phyloP scores from a whole-genome alignment of 2,797 vertebrate species.

The Aphelocoma californica region DNA sequence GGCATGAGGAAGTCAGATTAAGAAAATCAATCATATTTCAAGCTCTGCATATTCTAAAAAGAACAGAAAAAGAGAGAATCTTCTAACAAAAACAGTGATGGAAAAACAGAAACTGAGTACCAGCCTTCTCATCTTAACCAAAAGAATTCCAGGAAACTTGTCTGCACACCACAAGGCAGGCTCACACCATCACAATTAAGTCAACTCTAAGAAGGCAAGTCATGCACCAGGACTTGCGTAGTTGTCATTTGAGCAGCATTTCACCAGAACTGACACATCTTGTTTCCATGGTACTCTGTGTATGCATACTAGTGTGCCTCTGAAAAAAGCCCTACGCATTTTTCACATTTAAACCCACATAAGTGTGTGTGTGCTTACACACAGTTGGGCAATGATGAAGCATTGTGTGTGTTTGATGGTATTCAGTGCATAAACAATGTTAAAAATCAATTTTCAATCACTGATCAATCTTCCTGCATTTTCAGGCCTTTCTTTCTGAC shows the following conservation, averaged over 20 bases:
- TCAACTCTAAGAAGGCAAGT: not conserved
- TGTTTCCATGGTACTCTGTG: not conserved
- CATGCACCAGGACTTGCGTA: accelerated
- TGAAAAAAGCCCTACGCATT: not conserved
- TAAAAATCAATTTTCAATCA: not conserved
- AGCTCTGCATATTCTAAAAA: not conserved
- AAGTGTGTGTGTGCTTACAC: not conserved
- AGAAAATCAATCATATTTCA: not conserved
- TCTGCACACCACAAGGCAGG: not conserved
- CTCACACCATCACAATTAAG: not conserved
- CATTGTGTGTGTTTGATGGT: not conserved
- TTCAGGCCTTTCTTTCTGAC: not conserved
- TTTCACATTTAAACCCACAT: not conserved
- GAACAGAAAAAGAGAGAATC: not conserved
- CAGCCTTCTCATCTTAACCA: not conserved
- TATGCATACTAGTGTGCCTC: accelerated
- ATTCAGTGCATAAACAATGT: not conserved
- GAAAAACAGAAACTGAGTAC: not conserved
- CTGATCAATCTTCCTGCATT: not conserved
- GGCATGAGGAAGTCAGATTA: not conserved
- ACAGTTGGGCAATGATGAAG: not conserved
- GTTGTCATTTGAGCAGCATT: not conserved
- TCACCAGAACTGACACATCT: not conserved
- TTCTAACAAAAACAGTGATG: not conserved
- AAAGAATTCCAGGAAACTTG: not conserved